Base-by-base conservation (phyloP, 2,113 vertebrate species). In the Atherinomorus stipes region DNA sequence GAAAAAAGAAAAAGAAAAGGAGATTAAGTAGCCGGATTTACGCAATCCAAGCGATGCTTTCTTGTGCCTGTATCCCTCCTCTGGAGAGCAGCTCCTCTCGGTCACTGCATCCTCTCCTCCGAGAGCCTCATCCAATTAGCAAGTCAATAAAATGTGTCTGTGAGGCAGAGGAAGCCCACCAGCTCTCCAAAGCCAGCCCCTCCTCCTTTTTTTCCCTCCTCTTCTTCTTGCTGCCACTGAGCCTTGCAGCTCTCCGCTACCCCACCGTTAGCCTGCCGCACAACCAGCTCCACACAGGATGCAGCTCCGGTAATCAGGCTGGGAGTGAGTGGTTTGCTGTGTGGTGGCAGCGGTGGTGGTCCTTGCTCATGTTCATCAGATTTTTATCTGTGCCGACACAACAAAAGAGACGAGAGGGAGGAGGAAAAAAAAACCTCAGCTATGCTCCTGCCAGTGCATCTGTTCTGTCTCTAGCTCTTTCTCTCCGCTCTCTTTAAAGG, bases 121-220 rank as follows among this genome's bases (percentile, higher is more conserved):
- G 88, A 91, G 88, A 74, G 89, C 88, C 90, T 92, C 88, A 81
- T 90, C 88, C 91, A 92, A 93, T 93, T 91, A 93, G 90, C 90
- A 88, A 91, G 92, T 91, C 91, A 88, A 89, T 91, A 91, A 89
- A 88, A 92, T 90, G 90, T 85, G 89, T 89, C 89, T 86, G 89
- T 82, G 84, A 87, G 83, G 90, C 80, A 89, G 86, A 89, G 87
- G 84, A 90, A 92, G 86, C 88, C 80, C 85, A 89, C 86, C 87
- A 88, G 88, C 87, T 87, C 90, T 76, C 76, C 80, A 78, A 47
- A 69, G 42, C 53, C 81, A 53, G 85, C 90, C 81, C 88, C 90
- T 89, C 91, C 89, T 87, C 85, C 60, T 47, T 82, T 80, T 74
- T 62, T 42, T 37, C 26, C 34, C 37, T 56, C 75, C 74, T 84